Percentiles rank a stretch among this genome's conserved stretches.
Evolutionary conservation across 2,797 vertebrate genomes (phyloP).

Genomic region (Hydrocynus forskahlii): DNA sequence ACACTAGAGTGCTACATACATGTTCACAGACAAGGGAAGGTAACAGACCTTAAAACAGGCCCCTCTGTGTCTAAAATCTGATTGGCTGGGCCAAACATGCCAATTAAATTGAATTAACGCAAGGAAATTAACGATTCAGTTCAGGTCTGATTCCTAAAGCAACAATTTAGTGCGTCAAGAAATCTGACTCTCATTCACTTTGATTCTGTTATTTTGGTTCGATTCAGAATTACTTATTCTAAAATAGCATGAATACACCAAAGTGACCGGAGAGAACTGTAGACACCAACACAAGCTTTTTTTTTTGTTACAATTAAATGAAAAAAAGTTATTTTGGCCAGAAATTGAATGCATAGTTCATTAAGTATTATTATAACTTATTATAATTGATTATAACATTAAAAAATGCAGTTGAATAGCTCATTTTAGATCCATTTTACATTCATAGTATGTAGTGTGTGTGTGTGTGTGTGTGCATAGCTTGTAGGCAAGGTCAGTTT

Average conservation of each 20-base stretch:
- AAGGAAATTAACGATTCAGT: not conserved
- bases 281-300: no score
- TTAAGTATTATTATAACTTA: no score
- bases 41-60: not conserved
- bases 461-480: not conserved
- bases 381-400: no score
- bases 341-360: no score
- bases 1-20: not conserved
- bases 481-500: not conserved
- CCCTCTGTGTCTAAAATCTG: not conserved
- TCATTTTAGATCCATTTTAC: not conserved
- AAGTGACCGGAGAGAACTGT: no score
- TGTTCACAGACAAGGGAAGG: not conserved
- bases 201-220: not conserved
- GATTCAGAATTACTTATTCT: not conserved
- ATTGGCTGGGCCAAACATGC: not conserved
- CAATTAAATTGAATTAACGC: not conserved
- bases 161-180: not conserved
- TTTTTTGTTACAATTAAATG: no score
- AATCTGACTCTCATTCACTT: not conserved
- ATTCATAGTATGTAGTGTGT: not conserved
- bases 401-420: no score
- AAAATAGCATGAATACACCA: no score
- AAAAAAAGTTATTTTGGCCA: no score
- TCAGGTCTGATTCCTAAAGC: no score